phyloP scores from a whole-genome alignment of 1,140 invertebrate genomes.

The Ectropis grisescens region DNA sequence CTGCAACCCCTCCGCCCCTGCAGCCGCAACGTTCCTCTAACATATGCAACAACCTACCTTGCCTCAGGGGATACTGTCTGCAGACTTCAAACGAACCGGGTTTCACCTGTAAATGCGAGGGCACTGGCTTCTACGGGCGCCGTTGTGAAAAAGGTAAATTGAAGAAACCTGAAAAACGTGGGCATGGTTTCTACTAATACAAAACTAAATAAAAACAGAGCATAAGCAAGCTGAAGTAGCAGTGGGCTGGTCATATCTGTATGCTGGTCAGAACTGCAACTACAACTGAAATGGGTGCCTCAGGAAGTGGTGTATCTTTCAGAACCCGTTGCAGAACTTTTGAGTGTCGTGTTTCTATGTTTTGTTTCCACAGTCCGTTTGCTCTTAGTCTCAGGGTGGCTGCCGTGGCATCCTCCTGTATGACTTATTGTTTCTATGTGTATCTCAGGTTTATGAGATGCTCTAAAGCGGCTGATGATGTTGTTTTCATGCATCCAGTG shows the following conservation, averaged over 20 bases:
- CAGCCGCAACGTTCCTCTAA: conserved; percentile 60
- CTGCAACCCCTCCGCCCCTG: too few species aligned
- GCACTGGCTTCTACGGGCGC: conserved; percentile 79
- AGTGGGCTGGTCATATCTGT: too few species aligned
- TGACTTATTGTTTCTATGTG: background rate
- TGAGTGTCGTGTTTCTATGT: too few species aligned
- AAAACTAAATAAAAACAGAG: conserved; percentile 3
- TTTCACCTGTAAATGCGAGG: conserved; percentile 80
- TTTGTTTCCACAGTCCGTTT: too few species aligned
- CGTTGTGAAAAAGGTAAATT: conserved; percentile 75
- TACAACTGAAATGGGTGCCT: background rate
- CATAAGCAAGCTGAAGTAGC: too few species aligned
- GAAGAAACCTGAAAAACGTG: background rate
- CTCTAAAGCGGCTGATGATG: too few species aligned
- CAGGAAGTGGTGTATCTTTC: too few species aligned
- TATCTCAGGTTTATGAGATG: background rate
- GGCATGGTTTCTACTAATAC: conserved; percentile 1
- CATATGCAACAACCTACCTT: conserved; percentile 74
- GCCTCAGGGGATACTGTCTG: conserved; percentile 76
- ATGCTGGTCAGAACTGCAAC: too few species aligned
- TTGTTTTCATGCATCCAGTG: too few species aligned
- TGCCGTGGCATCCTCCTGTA: background rate
- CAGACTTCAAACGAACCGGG: conserved; percentile 77
- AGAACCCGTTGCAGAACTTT: too few species aligned
- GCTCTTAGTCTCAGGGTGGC: too few species aligned